Base-by-base conservation (phyloP, 2,113 vertebrate species). In the Tautogolabrus adspersus region DNA sequence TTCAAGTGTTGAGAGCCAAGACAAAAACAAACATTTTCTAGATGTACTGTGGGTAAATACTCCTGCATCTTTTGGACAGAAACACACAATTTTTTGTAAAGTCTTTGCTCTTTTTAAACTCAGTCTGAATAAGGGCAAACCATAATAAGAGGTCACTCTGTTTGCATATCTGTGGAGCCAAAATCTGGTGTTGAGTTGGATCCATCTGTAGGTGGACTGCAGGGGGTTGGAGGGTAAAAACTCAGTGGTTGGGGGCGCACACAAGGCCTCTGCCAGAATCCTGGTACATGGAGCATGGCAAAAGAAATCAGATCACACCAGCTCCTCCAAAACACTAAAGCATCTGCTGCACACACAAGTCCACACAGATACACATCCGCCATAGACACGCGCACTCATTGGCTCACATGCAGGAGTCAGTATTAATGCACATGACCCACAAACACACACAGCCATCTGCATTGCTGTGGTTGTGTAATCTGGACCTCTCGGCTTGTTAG, bases 181-280 rank as follows among this genome's bases (percentile, higher is more conserved):
- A 86, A 89, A 87, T 82, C 66, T 87, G 82, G 61, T 74, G 83
- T 72, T 87, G 79, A 87, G 80, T 84, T 80, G 77, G 88, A 85
- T 92, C 86, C 83, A 85, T 92, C 81, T 93, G 89, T 85, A 75
- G 79, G 79, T 88, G 79, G 66, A 81, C 88, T 40, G 85, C 81
- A 82, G 86, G 86, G 75, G 86, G 76, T 71, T 80, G 77, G 84
- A 82, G 81, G 72, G 81, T 90, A 81, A 87, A 80, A 88, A 80
- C 80, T 78, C 18, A 47, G 3, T 26, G 22, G 78, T 42, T 49
- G 79, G 81, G n/a, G 80, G 75, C 60, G 49, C 79, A 60, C 69
- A 57, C 46, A 65, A 77, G 85, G 74, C 75, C 55, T 87, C 78
- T 86, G 84, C 87, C 86, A 82, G 81, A 72, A 49, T 38, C 66